phyloP scores from a whole-genome alignment of 2,113 vertebrate species.

The Clarias batrachus region DNA sequence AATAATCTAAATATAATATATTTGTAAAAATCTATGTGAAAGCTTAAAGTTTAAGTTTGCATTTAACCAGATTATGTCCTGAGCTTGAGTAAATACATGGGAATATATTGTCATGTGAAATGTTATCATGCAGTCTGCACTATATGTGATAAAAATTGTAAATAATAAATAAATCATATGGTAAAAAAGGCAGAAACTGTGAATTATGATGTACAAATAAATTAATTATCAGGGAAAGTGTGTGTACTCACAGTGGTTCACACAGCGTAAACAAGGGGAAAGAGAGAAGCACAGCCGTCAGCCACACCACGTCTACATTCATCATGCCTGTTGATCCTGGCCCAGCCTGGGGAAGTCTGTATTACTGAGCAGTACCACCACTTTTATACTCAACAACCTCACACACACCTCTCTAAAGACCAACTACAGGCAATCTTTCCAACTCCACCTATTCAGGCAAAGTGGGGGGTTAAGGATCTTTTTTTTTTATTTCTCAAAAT shows the following conservation, averaged over 20 bases:
- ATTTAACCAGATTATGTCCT: no score
- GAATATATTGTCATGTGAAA: no score
- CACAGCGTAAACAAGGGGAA: slow-evolving; percentile 37
- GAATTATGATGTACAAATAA: not conserved
- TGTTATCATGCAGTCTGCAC: no score
- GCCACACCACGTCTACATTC: slow-evolving; percentile 32
- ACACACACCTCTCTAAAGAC: not conserved
- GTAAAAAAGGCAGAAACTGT: no score
- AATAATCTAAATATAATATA: no score
- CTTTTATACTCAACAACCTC: slow-evolving; percentile 32
- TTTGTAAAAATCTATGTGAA: no score
- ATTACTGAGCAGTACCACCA: not conserved
- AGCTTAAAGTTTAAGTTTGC: no score
- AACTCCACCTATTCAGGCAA: not conserved
- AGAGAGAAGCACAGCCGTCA: slow-evolving; percentile 33
- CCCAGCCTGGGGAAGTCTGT: slow-evolving; percentile 2
- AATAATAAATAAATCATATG: no score
- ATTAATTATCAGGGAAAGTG: not conserved
- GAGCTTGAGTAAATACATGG: no score
- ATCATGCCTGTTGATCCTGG: slow-evolving; percentile 12
- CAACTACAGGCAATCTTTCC: not conserved
- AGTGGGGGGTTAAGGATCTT: no score
- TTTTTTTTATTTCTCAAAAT: no score
- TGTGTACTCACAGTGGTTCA: slow-evolving; percentile 49
- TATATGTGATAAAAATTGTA: no score